phyloP scores from a whole-genome alignment of 2,888 invertebrate genomes.

The Philereme vetulata region DNA sequence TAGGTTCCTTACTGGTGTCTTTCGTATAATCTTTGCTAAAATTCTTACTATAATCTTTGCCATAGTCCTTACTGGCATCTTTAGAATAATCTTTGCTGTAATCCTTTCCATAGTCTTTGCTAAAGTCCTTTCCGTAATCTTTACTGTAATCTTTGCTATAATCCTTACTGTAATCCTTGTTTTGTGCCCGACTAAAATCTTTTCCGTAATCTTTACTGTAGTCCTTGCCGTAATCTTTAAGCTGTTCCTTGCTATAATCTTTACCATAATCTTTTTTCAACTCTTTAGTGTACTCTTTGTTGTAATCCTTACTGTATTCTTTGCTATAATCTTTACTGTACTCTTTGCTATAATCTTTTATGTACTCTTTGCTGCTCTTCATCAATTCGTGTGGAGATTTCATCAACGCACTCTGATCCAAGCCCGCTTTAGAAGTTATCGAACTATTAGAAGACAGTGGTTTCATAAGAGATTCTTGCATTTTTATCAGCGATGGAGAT shows the following conservation, averaged over 20 bases:
- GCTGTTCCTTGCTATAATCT: constrained; percentile 31
- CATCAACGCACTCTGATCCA: constrained; percentile 73
- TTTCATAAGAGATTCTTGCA: constrained; percentile 86
- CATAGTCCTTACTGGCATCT: constrained; percentile 22
- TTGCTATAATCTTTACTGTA: constrained; percentile 49
- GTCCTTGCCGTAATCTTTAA: constrained; percentile 29
- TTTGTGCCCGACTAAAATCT: constrained; percentile 24
- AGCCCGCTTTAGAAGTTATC: constrained; percentile 71
- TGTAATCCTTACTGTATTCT: constrained; percentile 51
- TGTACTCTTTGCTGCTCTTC: constrained; percentile 36
- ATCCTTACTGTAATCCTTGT: constrained; percentile 27
- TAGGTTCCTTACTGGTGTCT: constrained; percentile 21
- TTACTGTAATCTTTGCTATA: constrained; percentile 30
- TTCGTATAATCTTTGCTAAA: constrained; percentile 32
- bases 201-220: constrained; percentile 31
- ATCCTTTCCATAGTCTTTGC: constrained; percentile 29
- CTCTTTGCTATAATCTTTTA: constrained; percentile 32
- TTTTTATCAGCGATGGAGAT: constrained; percentile 88
- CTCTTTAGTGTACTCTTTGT: constrained; percentile 34
- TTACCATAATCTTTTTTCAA: constrained; percentile 37
- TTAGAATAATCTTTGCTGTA: constrained; percentile 35
- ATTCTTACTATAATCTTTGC: constrained; percentile 30
- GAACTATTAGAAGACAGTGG: constrained; percentile 84
- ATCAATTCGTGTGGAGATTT: constrained; percentile 57
- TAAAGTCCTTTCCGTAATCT: constrained; percentile 38